Percentiles rank a stretch among this genome's conserved stretches.
phyloP scores from a whole-genome alignment of 2,888 invertebrate genomes.

The Apoderus coryli region DNA sequence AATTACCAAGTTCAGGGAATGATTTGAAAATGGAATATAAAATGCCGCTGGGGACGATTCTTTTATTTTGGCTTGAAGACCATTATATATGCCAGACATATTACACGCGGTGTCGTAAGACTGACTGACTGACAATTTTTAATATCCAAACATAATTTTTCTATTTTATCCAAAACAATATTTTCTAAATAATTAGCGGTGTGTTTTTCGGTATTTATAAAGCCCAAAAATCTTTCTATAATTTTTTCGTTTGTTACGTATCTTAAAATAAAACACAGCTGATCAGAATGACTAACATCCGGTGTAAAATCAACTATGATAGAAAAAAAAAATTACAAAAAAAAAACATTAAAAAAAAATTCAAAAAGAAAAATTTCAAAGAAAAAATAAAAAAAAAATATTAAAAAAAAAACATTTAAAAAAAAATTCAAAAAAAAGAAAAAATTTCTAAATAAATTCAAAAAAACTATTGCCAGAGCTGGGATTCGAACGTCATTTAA shows the following conservation, averaged over 20 bases:
- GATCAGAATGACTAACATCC: constrained; percentile 7
- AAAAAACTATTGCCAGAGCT: no score
- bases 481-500: no score
- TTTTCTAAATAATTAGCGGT: constrained; percentile 9
- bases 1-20: constrained; percentile 3
- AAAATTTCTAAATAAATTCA: no score
- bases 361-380: no score
- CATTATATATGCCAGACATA: constrained; percentile 8
- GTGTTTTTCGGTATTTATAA: constrained; percentile 6
- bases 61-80: neutral
- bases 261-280: constrained; percentile 6
- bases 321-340: no score
- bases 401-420: no score
- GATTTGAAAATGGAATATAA: constrained; percentile 1
- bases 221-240: constrained; percentile 8
- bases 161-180: constrained; percentile 8
- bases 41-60: constrained; percentile 1
- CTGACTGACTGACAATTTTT: constrained; percentile 5
- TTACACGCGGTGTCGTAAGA: constrained; percentile 5
- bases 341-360: no score
- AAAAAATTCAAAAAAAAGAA: no score
- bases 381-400: no score
- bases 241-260: constrained; percentile 4
- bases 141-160: constrained; percentile 6
- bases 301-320: no score